Evolutionary conservation across 2,797 vertebrate species (phyloP).

Genomic region (Centroberyx gerrardi): DNA sequence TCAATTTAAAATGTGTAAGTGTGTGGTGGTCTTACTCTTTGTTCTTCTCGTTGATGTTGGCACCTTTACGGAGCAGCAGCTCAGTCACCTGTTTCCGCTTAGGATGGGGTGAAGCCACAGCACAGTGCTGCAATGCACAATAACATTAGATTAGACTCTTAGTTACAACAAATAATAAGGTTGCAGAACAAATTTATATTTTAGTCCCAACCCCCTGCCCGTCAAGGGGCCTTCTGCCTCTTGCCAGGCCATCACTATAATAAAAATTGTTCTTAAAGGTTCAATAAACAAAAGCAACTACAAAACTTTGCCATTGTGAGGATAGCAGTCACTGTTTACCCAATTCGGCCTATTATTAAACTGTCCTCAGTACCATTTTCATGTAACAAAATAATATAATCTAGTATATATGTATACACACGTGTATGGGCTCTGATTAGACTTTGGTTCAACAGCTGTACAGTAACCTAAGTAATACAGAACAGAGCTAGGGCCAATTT

Average conservation of each 20-base stretch:
- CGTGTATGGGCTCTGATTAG: background rate
- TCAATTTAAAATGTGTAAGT: background rate
- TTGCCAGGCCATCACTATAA: too few relatives aligned
- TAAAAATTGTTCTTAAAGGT: too few relatives aligned
- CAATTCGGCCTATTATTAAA: too few relatives aligned
- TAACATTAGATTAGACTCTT: background rate
- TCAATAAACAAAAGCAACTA: too few relatives aligned
- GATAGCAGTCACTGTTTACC: too few relatives aligned
- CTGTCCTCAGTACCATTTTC: background rate
- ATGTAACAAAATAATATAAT: too few relatives aligned
- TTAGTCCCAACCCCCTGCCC: too few relatives aligned
- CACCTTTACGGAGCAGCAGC: conserved; percentile 95
- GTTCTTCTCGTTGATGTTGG: conserved; percentile 98
- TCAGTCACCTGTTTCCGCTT: conserved; percentile 98
- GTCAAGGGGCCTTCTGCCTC: too few relatives aligned
- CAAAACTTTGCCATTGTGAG: too few relatives aligned
- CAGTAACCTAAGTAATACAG: background rate
- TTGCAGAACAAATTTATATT: too few relatives aligned
- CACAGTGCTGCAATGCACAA: conserved; percentile 89
- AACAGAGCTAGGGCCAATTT: background rate
- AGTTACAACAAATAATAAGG: too few relatives aligned
- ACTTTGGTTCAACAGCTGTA: background rate
- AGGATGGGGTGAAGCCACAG: conserved; percentile 95
- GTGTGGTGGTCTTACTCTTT: conserved; percentile 91
- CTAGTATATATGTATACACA: too few relatives aligned